These are phyloP conservation scores for Asarcornis scutulata DNA, from an alignment of 2,113 vertebrate species.

Conservation along the genomic window DNA sequence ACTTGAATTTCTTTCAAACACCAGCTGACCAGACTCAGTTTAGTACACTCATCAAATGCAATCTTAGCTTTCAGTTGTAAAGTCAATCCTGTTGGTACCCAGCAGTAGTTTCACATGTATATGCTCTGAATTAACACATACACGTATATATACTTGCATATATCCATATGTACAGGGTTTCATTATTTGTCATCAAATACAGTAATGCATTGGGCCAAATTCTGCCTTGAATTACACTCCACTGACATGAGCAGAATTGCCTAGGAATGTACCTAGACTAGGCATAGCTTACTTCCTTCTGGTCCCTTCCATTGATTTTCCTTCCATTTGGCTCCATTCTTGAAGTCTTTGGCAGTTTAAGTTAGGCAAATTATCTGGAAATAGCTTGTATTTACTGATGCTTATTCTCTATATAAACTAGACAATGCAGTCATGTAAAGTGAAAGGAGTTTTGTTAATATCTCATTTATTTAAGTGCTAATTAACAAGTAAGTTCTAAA, in stretches of 20 bases:
- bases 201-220: neutral
- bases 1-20: neutral
- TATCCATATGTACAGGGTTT: neutral
- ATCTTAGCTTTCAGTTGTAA: neutral
- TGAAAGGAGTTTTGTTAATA: neutral
- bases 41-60: neutral
- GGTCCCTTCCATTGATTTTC: neutral
- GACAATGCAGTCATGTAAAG: neutral
- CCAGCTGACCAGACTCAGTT: neutral
- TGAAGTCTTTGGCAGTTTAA: neutral
- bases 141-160: neutral
- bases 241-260: neutral
- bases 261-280: neutral
- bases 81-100: neutral
- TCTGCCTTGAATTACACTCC: neutral
- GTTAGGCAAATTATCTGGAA: neutral
- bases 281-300: neutral
- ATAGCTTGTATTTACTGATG: neutral
- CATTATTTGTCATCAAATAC: neutral
- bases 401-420: neutral
- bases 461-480: neutral
- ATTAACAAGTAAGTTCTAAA: neutral
- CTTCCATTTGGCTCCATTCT: neutral
- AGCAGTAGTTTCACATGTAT: neutral
- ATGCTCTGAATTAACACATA: neutral